Percentiles rank a stretch among this genome's conserved stretches.
These are phyloP conservation scores for Linepithema humile DNA, from an alignment of 1,140 invertebrate genomes.

Conservation along the genomic window DNA sequence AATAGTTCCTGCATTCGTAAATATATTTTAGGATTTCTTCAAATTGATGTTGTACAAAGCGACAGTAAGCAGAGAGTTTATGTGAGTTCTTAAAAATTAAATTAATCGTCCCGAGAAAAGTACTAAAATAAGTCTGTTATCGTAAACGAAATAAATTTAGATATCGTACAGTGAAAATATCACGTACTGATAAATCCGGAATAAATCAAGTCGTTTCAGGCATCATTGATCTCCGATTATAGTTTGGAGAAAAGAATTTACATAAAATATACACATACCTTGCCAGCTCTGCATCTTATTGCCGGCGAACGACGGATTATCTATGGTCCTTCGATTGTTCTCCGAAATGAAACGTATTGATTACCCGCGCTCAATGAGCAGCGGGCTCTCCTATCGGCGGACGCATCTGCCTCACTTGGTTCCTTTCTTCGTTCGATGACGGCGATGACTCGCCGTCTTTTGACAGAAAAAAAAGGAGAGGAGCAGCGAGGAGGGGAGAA, in stretches of 20 bases:
- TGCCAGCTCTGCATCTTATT: constrained; percentile 29
- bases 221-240: not conserved
- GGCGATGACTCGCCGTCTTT: constrained; percentile 73
- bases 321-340: constrained; percentile 66
- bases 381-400: constrained; percentile 54
- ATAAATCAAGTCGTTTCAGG: not conserved
- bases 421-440: constrained; percentile 57
- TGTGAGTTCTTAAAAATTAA: not conserved
- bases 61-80: not conserved
- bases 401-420: constrained; percentile 66
- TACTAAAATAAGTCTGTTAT: no score
- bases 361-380: constrained; percentile 66
- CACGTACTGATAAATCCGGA: not conserved
- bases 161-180: not conserved
- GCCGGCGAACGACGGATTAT: constrained; percentile 57
- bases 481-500: not conserved
- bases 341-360: constrained; percentile 74
- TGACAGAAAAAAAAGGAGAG: constrained; percentile 56
- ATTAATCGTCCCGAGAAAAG: no score
- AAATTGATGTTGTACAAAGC: not conserved
- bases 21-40: not conserved
- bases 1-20: not conserved
- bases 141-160: no score
- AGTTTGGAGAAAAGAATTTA: not conserved
- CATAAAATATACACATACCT: no score